Evolutionary conservation across 2,888 invertebrate species (phyloP).

Genomic region (Aleiodes alternator): DNA sequence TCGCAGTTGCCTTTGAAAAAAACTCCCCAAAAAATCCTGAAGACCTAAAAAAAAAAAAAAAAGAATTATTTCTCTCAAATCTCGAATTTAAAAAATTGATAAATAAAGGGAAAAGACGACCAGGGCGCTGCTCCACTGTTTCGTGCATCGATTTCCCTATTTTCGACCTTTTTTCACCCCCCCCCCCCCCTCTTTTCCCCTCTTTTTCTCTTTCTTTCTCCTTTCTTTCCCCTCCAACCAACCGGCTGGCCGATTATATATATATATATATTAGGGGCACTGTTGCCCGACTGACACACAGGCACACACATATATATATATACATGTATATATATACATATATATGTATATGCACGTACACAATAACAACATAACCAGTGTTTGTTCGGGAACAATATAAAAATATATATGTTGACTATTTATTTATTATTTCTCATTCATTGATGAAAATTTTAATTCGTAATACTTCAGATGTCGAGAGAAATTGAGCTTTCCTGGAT

Average conservation of each 20-base stretch:
- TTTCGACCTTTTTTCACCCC: neutral
- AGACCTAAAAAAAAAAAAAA: neutral
- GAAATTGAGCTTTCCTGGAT: neutral
- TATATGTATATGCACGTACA: neutral
- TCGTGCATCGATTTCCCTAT: conserved; percentile 23
- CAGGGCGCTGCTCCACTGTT: conserved; percentile 37
- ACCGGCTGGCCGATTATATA: conserved; percentile 14
- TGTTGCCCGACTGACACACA: conserved; percentile 1
- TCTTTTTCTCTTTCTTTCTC: neutral
- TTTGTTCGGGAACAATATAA: neutral
- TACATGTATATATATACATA: too few relatives aligned
- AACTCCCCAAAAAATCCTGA: neutral
- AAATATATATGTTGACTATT: too few relatives aligned
- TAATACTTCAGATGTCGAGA: too few relatives aligned
- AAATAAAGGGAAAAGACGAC: conserved; percentile 11
- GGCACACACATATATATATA: neutral
- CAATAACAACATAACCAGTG: conserved; percentile 6
- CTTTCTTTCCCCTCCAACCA: neutral
- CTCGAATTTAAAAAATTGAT: too few relatives aligned
- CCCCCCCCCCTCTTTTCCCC: conserved; percentile 33
- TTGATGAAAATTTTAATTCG: too few relatives aligned
- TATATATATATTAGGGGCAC: too few relatives aligned
- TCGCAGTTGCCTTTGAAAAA: neutral
- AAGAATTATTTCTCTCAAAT: too few relatives aligned
- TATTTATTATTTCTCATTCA: too few relatives aligned